Conservation (phyloP, 2,113 vertebrate species). For the Nycticryphes semicollaris region DNA sequence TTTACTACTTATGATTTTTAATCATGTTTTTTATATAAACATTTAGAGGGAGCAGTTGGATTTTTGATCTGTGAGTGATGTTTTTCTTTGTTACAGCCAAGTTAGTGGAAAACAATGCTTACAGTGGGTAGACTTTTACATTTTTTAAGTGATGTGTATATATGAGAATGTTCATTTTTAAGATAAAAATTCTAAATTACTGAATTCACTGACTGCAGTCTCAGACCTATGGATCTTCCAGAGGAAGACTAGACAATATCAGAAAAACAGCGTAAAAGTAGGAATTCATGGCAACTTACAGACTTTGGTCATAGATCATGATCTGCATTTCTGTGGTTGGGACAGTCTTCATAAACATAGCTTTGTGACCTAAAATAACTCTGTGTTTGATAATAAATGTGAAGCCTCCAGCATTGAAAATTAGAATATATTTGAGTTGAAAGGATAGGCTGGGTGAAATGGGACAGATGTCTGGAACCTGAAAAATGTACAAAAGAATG, state of each 20-base stretch:
- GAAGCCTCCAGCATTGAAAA: not conserved
- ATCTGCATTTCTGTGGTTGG: not conserved
- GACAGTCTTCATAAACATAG: not conserved
- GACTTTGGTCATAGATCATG: not conserved
- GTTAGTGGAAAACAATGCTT: not conserved
- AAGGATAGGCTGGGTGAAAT: not conserved
- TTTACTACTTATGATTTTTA: not conserved
- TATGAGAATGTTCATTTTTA: not conserved
- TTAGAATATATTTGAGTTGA: not conserved
- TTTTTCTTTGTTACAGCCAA: not conserved
- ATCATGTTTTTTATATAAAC: not conserved
- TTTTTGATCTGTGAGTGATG: not conserved
- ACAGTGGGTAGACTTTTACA: not conserved
- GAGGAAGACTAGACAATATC: not conserved
- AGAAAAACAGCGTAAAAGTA: not conserved
- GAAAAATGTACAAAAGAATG: not conserved
- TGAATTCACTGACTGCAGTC: not conserved
- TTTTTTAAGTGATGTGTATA: not conserved
- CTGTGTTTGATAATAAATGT: not conserved
- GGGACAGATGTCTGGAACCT: not conserved
- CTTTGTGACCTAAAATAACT: not conserved
- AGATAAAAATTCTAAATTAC: not conserved
- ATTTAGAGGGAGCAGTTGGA: not conserved
- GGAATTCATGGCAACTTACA: not conserved
- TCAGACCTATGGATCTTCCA: not conserved